Conservation (phyloP, 2,888 invertebrate species). For the Tenthredo scrophulariae region DNA sequence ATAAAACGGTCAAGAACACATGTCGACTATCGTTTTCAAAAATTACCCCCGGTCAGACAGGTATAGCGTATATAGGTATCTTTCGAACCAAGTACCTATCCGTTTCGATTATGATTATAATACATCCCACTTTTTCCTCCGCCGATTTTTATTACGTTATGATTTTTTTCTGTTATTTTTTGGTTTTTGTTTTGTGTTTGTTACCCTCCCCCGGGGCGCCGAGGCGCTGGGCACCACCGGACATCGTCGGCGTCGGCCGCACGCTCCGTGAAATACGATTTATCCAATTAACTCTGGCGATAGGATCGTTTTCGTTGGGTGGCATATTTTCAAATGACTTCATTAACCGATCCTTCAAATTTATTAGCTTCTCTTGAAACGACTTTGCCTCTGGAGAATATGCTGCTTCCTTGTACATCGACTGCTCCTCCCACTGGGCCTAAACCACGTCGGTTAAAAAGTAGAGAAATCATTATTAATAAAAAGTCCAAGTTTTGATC, state of each 20-base stretch:
- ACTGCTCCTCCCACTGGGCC: constrained; percentile 54
- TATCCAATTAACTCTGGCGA: constrained; percentile 73
- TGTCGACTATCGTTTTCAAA: not conserved
- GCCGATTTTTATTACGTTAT: constrained; percentile 11
- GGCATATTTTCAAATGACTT: constrained; percentile 69
- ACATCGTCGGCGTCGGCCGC: constrained; percentile 34
- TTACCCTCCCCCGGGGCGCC: constrained; percentile 36
- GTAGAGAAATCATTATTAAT: not conserved
- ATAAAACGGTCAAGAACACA: constrained; percentile 10
- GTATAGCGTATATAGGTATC: too few species aligned
- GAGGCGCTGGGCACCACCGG: not conserved
- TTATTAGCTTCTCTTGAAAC: constrained; percentile 62
- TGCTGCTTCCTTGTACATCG: constrained; percentile 56
- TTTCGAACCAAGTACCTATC: not conserved
- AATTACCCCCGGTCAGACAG: not conserved
- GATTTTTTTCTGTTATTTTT: not conserved
- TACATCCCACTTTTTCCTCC: not conserved
- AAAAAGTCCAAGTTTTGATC: not conserved
- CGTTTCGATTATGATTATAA: not conserved
- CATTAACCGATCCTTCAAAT: constrained; percentile 76
- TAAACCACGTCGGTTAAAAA: not conserved
- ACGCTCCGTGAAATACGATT: constrained; percentile 69
- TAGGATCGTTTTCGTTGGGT: constrained; percentile 72
- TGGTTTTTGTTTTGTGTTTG: constrained; percentile 17
- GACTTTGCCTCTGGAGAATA: not conserved